Evolutionary conservation across 2,888 invertebrate genomes (phyloP), one percentile per base, ranked within the genome.

Genomic region (Eupeodes luniger): DNA sequence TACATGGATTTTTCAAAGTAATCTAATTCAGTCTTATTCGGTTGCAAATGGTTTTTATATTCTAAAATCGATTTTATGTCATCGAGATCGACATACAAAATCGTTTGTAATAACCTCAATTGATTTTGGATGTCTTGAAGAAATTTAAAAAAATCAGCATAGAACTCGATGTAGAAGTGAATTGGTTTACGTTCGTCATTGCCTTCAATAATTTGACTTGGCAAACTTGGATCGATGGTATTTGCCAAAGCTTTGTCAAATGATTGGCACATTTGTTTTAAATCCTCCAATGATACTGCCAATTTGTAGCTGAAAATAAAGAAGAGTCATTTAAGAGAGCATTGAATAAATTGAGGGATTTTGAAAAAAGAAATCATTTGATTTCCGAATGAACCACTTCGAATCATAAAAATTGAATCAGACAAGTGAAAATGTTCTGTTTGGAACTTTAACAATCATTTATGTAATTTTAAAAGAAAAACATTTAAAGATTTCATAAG

Each of bases 91-190:
- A 81, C n/a, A 14, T 47, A 27, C 44, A 88, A 51, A 16, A 69
- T 53, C 6, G 16, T 9, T n/a, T 14, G 59, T 64, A 81, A 10
- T 10, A 44, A 2, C 1, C 70, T 78, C 0, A 85, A n/a, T 47
- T 78, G 55, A 12, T 75, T 75, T 11, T 75, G 74, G 10, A 40
- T 34, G 6, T 55, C 7, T 9, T 49, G n/a, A 40, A 85, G 78
- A n/a, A 64, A 81, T 7, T 81, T 78, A 0, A 69, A 59, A 1
- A 70, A 44, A 40, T 88, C 88, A 6, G 57, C 47, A 27, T 62
- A 88, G 3, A 88, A 27, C 11, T 85, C 88, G n/a, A 88, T 85
- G 53, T 78, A 85, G 34, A 70, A 81, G 34, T 55, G 16, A 12
- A 88, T 85, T 47, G 88, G 88, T 34, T 69, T 62, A 5, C 78